Base-by-base conservation (phyloP, 1,140 invertebrate genomes). In the Caenorhabditis remanei region DNA sequence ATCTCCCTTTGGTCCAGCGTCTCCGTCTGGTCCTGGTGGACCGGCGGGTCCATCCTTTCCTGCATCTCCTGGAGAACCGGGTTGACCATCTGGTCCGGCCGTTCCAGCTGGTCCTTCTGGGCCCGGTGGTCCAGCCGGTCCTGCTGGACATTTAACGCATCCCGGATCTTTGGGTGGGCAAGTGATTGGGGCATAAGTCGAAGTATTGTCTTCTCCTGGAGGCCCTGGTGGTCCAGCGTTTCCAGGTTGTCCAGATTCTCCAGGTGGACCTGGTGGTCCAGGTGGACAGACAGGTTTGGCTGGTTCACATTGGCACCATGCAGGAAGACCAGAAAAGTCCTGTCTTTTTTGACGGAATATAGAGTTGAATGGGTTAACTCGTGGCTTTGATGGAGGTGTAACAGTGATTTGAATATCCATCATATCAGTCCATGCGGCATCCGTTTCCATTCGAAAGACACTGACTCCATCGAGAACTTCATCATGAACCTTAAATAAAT, bases 311-410 rank as follows among this genome's bases (percentile, higher is more conserved):
- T 89, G 88, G 67, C 88, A 89, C 88, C 88, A 89, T 16, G 88
- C 88, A 19, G 88, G 88, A 13, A 89, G 87, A 21, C 88, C 87
- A 48, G 83, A 85, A 87, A 89, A 89, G 71, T 88, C 84, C 48
- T 89, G 88, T 56, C 88, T 85, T 84, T 89, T 89, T 83, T 89
- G 87, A 89, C 88, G 88, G 86, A 89, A 89, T 67, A 89, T 89
- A 7, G 48, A 61, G 63, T 88, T 88, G 88, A 89, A 89, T 53
- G 88, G 88, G 46, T 88, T 89, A 53, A 46, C 58, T 40, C 87
- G 84, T 65, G 88, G 88, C 67, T 89, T 89, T 24, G 75, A 71
- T 19, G 88, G 88, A 48, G 88, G 88, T 16, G 86, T 89, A 14
- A 88, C 88, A 53, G 84, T 85, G 55, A 89, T 87, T 58, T 89